These are phyloP conservation scores for Ptychoptera albimana DNA, from an alignment of 2,888 invertebrate genomes.

Conservation along the genomic window DNA sequence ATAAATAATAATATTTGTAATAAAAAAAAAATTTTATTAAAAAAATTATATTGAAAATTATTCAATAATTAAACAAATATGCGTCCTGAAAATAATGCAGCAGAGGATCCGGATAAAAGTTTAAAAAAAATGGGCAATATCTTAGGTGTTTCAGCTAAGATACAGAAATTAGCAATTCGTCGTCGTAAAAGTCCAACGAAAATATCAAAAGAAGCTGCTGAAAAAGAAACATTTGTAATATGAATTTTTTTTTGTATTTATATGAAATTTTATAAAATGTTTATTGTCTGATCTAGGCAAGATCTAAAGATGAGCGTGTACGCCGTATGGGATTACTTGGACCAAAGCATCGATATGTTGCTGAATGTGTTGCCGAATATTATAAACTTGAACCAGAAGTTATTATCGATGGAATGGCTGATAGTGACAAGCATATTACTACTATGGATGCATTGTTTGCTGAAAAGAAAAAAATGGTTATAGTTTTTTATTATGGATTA, in stretches of 20 bases:
- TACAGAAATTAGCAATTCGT: slow-evolving; percentile 19
- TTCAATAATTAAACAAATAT: no score
- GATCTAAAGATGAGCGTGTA: slow-evolving; percentile 18
- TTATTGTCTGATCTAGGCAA: neutral
- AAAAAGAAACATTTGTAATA: slow-evolving; percentile 11
- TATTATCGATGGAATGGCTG: slow-evolving; percentile 53
- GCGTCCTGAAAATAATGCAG: neutral
- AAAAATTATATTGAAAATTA: no score
- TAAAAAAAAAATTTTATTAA: no score
- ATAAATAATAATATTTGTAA: no score
- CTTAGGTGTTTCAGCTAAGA: slow-evolving; percentile 21
- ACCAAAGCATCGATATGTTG: slow-evolving; percentile 41
- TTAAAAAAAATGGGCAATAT: slow-evolving; percentile 11
- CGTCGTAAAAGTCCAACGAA: slow-evolving; percentile 18
- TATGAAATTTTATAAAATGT: neutral
- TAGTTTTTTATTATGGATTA: slow-evolving; percentile 50
- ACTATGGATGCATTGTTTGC: slow-evolving; percentile 43
- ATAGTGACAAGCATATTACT: slow-evolving; percentile 44
- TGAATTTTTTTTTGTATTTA: neutral
- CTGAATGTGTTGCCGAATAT: slow-evolving; percentile 50
- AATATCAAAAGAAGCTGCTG: slow-evolving; percentile 18
- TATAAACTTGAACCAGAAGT: slow-evolving; percentile 49
- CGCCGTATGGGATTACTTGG: slow-evolving; percentile 18
- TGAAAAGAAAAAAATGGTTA: slow-evolving; percentile 41
- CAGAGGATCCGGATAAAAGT: neutral